Base-by-base conservation (phyloP, 2,113 vertebrate genomes). In the Rhynchomys soricoides region DNA sequence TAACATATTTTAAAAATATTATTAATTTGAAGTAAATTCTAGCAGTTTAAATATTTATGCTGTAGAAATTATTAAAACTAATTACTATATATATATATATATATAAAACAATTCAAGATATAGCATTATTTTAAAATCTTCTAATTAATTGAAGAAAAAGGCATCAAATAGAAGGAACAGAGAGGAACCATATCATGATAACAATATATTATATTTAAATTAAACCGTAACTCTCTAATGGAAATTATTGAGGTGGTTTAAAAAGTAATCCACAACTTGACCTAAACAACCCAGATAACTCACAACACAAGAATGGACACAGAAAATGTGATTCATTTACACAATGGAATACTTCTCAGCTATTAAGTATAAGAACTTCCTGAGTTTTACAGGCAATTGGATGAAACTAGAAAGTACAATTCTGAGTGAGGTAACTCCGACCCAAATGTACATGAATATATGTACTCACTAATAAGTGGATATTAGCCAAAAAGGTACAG, bases 21-120 rank as follows among this genome's bases (percentile, higher is more conserved):
- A 91, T 37, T 90, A 81, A 55, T 81, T 88, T 78, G 71, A 55
- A 12, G n/a, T 79, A 86, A 73, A 86, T 64, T 79, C 17, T 90
- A 31, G 55, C 45, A 73, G 52, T 48, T 71, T 48, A 89, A 70
- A 0, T 77, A 45, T 48, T 31, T 55, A 64, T 43, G 43, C 55
- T 24, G 0, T 6, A 77, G 5, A 79, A 64, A n/a, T 16, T 79
- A 88, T 3, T 10, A 37, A 17, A 64, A 59, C 4, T 31, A 73
- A 57, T 73, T 73, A 21, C 43, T 8, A 55, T n/a, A n/a, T n/a
- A 40, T 40, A 62, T 37, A 48, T n/a, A 79, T 90, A 64, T 70
- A 78, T n/a, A 75, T 74, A 37, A 62, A 9, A 52, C 16, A 64
- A 34, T 52, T 43, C 3, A 50, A 43, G 11, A 57, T 15, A 26